phyloP scores from a whole-genome alignment of 2,888 invertebrate species.

The Lycaena phlaeas region DNA sequence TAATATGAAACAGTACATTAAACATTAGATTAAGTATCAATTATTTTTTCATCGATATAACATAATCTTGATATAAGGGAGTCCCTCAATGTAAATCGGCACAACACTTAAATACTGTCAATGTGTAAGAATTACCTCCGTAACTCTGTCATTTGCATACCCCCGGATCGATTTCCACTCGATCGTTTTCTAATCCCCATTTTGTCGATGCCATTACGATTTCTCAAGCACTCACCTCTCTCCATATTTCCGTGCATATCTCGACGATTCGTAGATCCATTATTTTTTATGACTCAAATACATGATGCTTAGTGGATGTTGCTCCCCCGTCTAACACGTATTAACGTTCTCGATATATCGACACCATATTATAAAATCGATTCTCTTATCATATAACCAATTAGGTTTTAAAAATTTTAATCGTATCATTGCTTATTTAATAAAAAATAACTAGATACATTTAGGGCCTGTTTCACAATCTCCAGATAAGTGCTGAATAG shows the following conservation, averaged over 20 bases:
- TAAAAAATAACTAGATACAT: too few relatives aligned
- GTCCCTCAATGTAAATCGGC: background rate
- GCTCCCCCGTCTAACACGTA: slow-evolving; percentile 46
- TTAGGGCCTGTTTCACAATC: too few relatives aligned
- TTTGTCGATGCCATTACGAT: slow-evolving; percentile 68
- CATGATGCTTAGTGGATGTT: slow-evolving; percentile 55
- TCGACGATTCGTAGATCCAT: slow-evolving; percentile 70
- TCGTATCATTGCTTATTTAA: too few relatives aligned
- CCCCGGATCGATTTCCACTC: slow-evolving; percentile 59
- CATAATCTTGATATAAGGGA: too few relatives aligned
- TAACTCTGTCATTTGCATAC: slow-evolving; percentile 24
- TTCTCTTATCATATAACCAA: background rate
- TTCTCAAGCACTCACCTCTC: slow-evolving; percentile 65
- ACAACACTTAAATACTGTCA: background rate
- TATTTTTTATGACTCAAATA: slow-evolving; percentile 70
- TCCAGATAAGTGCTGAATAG: too few relatives aligned
- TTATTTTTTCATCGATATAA: too few relatives aligned
- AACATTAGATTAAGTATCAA: too few relatives aligned
- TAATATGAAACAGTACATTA: too few relatives aligned
- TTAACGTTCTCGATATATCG: too few relatives aligned
- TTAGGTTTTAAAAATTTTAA: too few relatives aligned
- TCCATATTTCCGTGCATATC: slow-evolving; percentile 72
- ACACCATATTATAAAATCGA: too few relatives aligned
- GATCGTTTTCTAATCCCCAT: slow-evolving; percentile 71
- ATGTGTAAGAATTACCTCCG: slow-evolving; percentile 5